Evolutionary conservation across 2,888 invertebrate species (phyloP).

Genomic region (Caenorhabditis virilis): DNA sequence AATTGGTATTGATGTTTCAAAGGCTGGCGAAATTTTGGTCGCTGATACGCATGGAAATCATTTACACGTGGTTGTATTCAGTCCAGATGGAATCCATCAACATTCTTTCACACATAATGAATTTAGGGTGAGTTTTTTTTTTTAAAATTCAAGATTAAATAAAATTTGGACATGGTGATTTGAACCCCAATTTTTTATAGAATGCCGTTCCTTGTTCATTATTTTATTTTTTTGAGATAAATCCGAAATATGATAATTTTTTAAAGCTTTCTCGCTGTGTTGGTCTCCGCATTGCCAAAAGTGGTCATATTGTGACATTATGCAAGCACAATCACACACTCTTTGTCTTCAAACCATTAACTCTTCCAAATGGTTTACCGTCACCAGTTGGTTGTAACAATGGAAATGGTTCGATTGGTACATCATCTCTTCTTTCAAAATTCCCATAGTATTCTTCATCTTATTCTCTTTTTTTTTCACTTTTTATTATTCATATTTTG

Average conservation of each 20-base stretch:
- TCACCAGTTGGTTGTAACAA: too few species aligned
- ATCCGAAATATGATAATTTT: neutral
- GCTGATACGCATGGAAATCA: conserved; percentile 65
- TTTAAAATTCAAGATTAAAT: neutral
- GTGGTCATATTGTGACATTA: conserved; percentile 59
- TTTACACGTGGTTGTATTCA: conserved; percentile 60
- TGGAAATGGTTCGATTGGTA: too few species aligned
- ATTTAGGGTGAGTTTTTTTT: conserved; percentile 49
- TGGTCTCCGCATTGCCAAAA: conserved; percentile 56
- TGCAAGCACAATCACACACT: conserved; percentile 64
- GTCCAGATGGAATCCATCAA: conserved; percentile 52
- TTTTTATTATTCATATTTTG: too few species aligned
- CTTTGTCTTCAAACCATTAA: conserved; percentile 55
- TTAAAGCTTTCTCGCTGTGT: conserved; percentile 64
- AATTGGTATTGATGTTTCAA: conserved; percentile 61
- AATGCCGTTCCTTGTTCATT: too few species aligned
- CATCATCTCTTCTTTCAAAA: conserved; percentile 17
- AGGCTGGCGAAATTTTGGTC: conserved; percentile 57
- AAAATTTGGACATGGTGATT: conserved; percentile 1
- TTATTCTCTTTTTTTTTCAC: too few species aligned
- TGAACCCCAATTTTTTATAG: neutral
- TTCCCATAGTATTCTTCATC: conserved; percentile 5
- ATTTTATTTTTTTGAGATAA: neutral
- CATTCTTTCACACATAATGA: conserved; percentile 59
- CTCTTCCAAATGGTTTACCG: conserved; percentile 27